Evolutionary conservation across 2,113 vertebrate species (phyloP).

Genomic region (Brachyhypopomus occidentalis): DNA sequence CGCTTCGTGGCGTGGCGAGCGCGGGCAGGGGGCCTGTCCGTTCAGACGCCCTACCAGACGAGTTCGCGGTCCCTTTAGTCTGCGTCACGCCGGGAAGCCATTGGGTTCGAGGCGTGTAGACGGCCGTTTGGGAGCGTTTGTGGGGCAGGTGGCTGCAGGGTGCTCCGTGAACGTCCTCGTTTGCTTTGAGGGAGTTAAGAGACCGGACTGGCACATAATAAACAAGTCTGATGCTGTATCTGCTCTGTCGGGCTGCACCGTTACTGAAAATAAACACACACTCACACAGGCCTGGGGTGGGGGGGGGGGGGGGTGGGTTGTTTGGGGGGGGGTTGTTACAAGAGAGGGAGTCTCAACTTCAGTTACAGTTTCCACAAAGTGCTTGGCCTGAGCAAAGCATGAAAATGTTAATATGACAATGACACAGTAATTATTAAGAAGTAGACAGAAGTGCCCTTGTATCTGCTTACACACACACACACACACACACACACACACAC

Average conservation of each 20-base stretch:
- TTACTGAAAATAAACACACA: too few species aligned
- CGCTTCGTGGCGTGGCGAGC: too few species aligned
- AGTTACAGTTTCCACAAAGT: not conserved
- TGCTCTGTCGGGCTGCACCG: too few species aligned
- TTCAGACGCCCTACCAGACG: too few species aligned
- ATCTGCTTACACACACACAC: not conserved
- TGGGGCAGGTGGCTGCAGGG: too few species aligned
- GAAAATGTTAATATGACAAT: slow-evolving; percentile 19
- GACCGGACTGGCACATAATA: not conserved
- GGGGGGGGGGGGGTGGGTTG: not conserved
- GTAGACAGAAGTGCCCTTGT: slow-evolving; percentile 17
- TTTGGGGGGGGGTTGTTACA: too few species aligned
- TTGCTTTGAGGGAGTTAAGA: not conserved
- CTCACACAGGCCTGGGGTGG: not conserved
- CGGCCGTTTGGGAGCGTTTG: not conserved
- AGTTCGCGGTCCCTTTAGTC: not conserved
- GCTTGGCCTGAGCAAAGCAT: not conserved
- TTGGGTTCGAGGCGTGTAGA: too few species aligned
- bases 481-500: not conserved
- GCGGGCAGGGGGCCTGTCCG: too few species aligned
- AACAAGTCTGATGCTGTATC: too few species aligned
- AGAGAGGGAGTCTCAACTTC: not conserved
- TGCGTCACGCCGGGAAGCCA: not conserved
- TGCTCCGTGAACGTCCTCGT: not conserved
- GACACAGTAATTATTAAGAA: slow-evolving; percentile 22